Percentiles rank a stretch among this genome's conserved stretches.
Evolutionary conservation across 2,113 vertebrate species (phyloP).

Genomic region (Acanthisitta chloris): DNA sequence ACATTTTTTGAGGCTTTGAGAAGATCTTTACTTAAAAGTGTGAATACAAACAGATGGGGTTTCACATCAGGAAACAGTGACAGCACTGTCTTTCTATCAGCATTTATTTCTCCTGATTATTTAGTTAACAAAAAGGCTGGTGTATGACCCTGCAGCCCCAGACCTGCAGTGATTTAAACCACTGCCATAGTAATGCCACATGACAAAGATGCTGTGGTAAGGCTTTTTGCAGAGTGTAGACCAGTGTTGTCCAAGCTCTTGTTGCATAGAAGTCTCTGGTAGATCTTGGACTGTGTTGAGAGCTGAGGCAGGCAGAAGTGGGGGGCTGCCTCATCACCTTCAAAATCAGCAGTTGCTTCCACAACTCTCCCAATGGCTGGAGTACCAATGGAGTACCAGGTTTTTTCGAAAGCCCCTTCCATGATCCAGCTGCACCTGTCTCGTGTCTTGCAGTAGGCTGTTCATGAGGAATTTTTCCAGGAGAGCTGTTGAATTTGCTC

Average conservation of each 20-base stretch:
- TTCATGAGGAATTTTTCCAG: background rate
- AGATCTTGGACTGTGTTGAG: background rate
- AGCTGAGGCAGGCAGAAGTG: background rate
- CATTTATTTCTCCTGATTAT: background rate
- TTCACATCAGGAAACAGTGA: background rate
- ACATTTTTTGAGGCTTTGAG: background rate
- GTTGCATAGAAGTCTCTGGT: accelerated
- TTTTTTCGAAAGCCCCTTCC: too few species aligned
- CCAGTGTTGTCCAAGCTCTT: accelerated
- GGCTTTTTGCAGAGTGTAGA: background rate
- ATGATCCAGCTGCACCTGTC: accelerated
- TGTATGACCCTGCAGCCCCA: background rate
- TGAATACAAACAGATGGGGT: background rate
- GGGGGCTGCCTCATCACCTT: background rate
- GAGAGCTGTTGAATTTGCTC: background rate
- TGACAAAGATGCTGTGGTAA: background rate
- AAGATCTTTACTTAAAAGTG: background rate
- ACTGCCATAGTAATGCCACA: background rate
- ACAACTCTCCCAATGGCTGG: accelerated
- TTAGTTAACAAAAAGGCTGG: background rate
- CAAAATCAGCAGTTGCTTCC: accelerated
- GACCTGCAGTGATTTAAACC: background rate
- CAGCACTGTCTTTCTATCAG: background rate
- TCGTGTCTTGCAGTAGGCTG: accelerated
- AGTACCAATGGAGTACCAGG: too few species aligned